Base-by-base conservation (phyloP, 2,113 vertebrate genomes). In the Sylvietta virens region DNA sequence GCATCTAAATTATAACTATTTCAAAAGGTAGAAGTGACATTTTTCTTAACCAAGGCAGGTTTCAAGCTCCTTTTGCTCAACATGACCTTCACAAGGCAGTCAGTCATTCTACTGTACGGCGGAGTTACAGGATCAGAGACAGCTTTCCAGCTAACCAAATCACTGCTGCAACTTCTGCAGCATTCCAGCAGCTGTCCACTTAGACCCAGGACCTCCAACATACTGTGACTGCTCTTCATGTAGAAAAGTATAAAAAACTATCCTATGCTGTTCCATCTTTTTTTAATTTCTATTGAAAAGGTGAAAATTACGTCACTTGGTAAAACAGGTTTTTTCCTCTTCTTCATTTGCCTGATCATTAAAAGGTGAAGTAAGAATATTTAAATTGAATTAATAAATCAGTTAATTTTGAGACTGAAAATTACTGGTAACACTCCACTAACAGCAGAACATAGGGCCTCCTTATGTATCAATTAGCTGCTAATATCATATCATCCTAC, bases 11-110 rank as follows among this genome's bases (percentile, higher is more conserved):
- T 86, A 73, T 39, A 67, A 47, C 39, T 88, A 83, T 56, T 91
- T 66, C 51, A 65, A 90, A 81, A 92, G 37, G 53, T 44, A 66
- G 21, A 90, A 70, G 67, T 35, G 45, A 51, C 28, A 50, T 60
- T 88, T 91, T 92, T 94, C 69, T 80, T 88, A 90, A 87, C 47
- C 31, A 74, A 73, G 48, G 48, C 72, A 76, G 48, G 61, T 65
- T 96, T 96, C 73, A 96, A 86, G 64, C 47, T 72, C 60, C 72
- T 58, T 90, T 86, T 85, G 33, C 51, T 93, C 82, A 95, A 15
- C 40, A 15, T 57, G 70, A 95, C 42, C 72, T 89, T 94, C 42
- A 5, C 54, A 86, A 56, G 71, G 42, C 87, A 73, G 39, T 72
- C 65, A 95, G 73, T 31, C 45, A 80, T 50, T 51, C 27, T 42